phyloP scores from a whole-genome alignment of 2,797 vertebrate species.

The Schizothorax lantsangensis region DNA sequence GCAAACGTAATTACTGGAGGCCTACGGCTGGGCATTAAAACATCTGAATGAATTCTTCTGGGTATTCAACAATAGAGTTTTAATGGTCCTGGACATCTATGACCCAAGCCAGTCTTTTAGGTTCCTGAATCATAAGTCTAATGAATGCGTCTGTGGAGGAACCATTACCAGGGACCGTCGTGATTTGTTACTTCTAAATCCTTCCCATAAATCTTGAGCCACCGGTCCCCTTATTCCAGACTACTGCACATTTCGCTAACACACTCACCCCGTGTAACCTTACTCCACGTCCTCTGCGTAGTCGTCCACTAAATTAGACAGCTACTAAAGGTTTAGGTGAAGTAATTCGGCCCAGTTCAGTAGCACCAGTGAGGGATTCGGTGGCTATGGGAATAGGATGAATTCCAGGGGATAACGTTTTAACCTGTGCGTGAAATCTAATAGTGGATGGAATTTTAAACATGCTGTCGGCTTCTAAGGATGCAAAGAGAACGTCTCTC shows the following conservation, averaged over 20 bases:
- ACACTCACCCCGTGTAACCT: constrained; percentile 14
- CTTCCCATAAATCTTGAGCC: constrained; percentile 50
- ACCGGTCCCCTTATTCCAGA: constrained; percentile 40
- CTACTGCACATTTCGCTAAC: constrained; percentile 42
- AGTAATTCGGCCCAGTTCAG: constrained; percentile 20
- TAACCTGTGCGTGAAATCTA: constrained; percentile 56
- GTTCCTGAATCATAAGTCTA: constrained; percentile 31
- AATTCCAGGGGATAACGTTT: constrained; percentile 48
- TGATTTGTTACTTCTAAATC: constrained; percentile 57
- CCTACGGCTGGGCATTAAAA: constrained; percentile 13
- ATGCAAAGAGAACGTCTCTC: constrained; percentile 28
- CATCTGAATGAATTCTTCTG: constrained; percentile 13
- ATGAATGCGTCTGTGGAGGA: constrained; percentile 39
- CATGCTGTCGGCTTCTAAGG: constrained; percentile 30
- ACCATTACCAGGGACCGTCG: constrained; percentile 37
- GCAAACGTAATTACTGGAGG: not conserved
- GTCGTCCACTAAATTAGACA: constrained; percentile 39
- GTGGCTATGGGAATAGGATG: constrained; percentile 38
- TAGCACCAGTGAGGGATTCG: constrained; percentile 38
- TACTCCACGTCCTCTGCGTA: constrained; percentile 9
- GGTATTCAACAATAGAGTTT: constrained; percentile 21
- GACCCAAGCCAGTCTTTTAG: constrained; percentile 16
- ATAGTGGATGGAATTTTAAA: constrained; percentile 57
- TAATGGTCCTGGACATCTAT: constrained; percentile 34
- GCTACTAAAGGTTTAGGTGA: constrained; percentile 32